Base-by-base conservation (phyloP, 2,888 invertebrate species). In the Ptilodon capucinus region DNA sequence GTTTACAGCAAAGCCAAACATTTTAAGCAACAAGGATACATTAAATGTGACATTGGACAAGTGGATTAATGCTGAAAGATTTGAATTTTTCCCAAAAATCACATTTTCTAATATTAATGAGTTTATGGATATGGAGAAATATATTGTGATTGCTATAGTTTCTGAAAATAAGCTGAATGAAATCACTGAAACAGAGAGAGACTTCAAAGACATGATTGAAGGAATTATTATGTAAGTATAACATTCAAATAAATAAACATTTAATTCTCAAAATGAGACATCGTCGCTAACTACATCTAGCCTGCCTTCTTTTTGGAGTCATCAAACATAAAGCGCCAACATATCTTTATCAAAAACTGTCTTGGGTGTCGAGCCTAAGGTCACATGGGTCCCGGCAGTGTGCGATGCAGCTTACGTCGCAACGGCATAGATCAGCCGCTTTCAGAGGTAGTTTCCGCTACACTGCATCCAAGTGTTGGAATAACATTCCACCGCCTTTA, bases 31-130 rank as follows among this genome's bases (percentile, higher is more conserved):
- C 53, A 77, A 64, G 54, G 81, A 84, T 53, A 55, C 74, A 35
- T 71, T 90, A 44, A 97, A 97, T 75, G 86, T 89, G 5, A 95
- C 96, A 17, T 88, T 98, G 60, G 94, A 95, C 63, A 94, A 94
- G 57, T 98, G 98, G 97, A 93, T 98, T 18, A 97, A 97, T 73
- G 93, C 95, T 13, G 98, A 98, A 80, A 92, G 98, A 54, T 98
- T 98, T 88, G 93, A 95, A 35, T 95, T 95, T 40, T 98, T 98
- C 75, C 97, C 97, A 6, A 97, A 97, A 91, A 93, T 97, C 18
- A 96, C 98, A 1, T 91, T 94, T 46, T 95, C 96, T 45, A 97
- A 97, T 70, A 93, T 96, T 46, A 94, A 97, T 82, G 95, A 97
- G 76, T 82, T 98, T 64, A 92, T 97, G 75, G 93, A 95, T 67